Percentiles rank a stretch among this genome's conserved stretches.
Evolutionary conservation across 2,888 invertebrate species (phyloP).

Genomic region (Pharmacophagus antenor): DNA sequence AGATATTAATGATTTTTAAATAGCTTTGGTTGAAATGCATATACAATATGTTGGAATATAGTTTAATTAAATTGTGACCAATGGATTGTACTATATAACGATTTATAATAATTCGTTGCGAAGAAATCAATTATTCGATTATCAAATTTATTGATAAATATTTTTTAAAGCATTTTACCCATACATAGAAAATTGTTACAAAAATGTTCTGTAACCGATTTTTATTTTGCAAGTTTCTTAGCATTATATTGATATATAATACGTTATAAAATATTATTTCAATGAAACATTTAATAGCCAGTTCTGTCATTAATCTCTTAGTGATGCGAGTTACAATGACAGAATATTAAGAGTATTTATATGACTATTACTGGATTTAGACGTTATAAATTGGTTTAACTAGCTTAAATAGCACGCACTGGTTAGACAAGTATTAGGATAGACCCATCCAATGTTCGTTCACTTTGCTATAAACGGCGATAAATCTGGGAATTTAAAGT

Average conservation of each 20-base stretch:
- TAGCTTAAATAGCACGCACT: conserved; percentile 31
- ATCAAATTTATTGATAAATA: not conserved
- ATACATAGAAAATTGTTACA: not conserved
- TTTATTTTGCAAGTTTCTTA: not conserved
- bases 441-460: conserved; percentile 32
- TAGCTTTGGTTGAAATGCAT: conserved; percentile 31
- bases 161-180: not conserved
- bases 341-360: not conserved
- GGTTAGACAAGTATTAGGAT: conserved; percentile 3
- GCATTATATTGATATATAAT: not conserved
- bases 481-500: conserved; percentile 89
- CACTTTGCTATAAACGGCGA: conserved; percentile 85
- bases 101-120: not conserved
- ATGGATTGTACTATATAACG: too few relatives aligned
- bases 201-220: not conserved
- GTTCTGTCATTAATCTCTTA: conserved; percentile 1
- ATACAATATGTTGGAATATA: conserved; percentile 26
- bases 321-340: not conserved
- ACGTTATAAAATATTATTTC: not conserved
- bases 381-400: conserved; percentile 28
- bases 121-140: not conserved
- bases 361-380: conserved; percentile 12
- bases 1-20: conserved; percentile 25
- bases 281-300: not conserved
- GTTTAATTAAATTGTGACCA: not conserved